These are phyloP conservation scores for Characodon lateralis DNA, from an alignment of 2,797 vertebrate species.

Conservation along the genomic window DNA sequence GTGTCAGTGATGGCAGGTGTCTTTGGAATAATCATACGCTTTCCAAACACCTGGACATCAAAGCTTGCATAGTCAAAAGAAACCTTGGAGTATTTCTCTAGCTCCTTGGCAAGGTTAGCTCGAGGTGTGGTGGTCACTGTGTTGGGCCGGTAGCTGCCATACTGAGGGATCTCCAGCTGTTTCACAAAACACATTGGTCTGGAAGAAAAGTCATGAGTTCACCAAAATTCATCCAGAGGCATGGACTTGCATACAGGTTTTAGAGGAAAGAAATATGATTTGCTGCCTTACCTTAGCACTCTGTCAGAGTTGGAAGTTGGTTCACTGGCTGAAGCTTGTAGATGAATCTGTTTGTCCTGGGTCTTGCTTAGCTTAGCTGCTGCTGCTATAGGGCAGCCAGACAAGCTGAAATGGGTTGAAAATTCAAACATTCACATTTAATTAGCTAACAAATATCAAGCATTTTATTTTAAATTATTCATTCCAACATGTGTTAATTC, in stretches of 20 bases:
- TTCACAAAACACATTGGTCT: conserved; percentile 99
- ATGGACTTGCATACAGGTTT: background rate
- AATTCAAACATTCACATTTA: conserved; percentile 14
- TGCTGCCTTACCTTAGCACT: conserved; percentile 89
- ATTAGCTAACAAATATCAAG: background rate
- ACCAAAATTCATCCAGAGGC: background rate
- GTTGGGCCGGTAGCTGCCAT: conserved; percentile 92
- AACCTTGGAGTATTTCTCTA: conserved; percentile 99
- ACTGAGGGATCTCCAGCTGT: conserved; percentile 97
- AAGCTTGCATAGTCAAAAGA: conserved; percentile 99
- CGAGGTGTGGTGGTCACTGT: conserved; percentile 91
- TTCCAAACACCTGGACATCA: conserved; percentile 99
- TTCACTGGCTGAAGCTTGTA: conserved; percentile 85
- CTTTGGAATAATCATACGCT: conserved; percentile 98
- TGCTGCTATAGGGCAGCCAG: conserved; percentile 96
- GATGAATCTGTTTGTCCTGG: conserved; percentile 85
- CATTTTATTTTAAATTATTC: background rate
- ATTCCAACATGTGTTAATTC: conserved; percentile 36
- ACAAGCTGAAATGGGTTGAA: conserved; percentile 80
- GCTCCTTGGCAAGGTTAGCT: conserved; percentile 97
- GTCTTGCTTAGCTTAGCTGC: conserved; percentile 93
- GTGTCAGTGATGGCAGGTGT: conserved; percentile 90
- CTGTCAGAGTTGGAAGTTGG: conserved; percentile 90
- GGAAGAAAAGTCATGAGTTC: conserved; percentile 4
- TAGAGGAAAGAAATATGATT: background rate